Evolutionary conservation across 2,888 invertebrate genomes (phyloP).

Genomic region (Cynaeus angustus): DNA sequence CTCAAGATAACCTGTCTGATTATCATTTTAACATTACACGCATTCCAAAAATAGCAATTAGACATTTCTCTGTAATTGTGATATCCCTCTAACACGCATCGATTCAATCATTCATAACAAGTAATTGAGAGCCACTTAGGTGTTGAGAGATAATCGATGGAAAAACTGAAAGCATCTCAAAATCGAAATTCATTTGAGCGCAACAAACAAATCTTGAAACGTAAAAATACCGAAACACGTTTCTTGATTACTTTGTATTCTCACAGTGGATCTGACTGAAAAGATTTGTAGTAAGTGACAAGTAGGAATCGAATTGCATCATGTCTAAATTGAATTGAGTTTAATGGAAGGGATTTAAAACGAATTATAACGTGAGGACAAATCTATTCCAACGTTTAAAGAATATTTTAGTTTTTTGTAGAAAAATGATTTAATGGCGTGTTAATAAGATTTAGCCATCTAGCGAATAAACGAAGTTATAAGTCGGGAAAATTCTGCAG

Average conservation of each 20-base stretch:
- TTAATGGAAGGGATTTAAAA: slow-evolving; percentile 34
- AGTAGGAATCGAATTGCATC: slow-evolving; percentile 35
- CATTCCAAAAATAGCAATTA: background rate
- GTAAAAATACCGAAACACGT: slow-evolving; percentile 28
- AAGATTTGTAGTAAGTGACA: slow-evolving; percentile 32
- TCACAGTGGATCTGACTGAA: slow-evolving; percentile 17
- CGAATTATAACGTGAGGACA: slow-evolving; percentile 24
- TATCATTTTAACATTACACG: slow-evolving; percentile 4
- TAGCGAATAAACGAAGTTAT: slow-evolving; percentile 3
- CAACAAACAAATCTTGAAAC: too few species aligned
- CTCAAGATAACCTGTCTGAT: slow-evolving; percentile 7
- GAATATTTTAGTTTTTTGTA: background rate
- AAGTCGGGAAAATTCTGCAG: background rate
- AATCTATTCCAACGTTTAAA: slow-evolving; percentile 8
- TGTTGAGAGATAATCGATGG: too few species aligned
- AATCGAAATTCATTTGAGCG: too few species aligned
- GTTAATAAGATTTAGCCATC: background rate
- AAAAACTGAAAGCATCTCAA: too few species aligned
- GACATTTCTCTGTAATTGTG: slow-evolving; percentile 5
- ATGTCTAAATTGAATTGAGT: slow-evolving; percentile 28
- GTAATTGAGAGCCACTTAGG: too few species aligned
- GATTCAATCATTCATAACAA: too few species aligned
- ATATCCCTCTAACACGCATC: slow-evolving; percentile 3
- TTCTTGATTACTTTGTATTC: slow-evolving; percentile 33
- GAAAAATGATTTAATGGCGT: background rate